Base-by-base conservation (phyloP, 2,113 vertebrate genomes). In the Otus sunia region DNA sequence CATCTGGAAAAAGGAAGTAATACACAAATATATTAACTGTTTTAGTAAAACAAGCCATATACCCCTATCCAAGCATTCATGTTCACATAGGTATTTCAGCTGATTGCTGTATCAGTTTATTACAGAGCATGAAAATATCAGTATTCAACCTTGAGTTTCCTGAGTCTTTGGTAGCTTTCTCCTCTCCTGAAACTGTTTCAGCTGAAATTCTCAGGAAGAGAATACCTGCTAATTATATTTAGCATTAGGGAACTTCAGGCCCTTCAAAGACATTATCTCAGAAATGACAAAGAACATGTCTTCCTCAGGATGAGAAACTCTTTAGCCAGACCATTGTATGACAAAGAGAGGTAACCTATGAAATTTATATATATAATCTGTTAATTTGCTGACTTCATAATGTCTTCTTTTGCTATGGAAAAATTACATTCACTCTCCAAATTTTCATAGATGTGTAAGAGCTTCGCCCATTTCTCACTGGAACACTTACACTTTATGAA, bases 1-100 rank as follows among this genome's bases (percentile, higher is more conserved):
- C 99, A 98, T 99, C 99, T 99, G 96, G 11, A 97, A 97, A 79
- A 88, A 71, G 52, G 20, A 90, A 82, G 27, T 10, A 71, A 78
- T 36, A 37, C 34, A 87, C 17, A 86, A 67, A 45, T 26, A 74
- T 12, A 55, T 74, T 77, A 88, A 82, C 20, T 3, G 3, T 36
- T 66, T 79, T 30, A 72, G 13, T 73, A 62, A 76, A 92, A 88
- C 19, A 86, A 67, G 27, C 3, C 1, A 1, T 17, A n/a, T 30
- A 43, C 5, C 5, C 18, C 34, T 62, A 76, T 29, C 25, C 30
- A 86, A 41, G 7, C 4, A 30, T 49, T 55, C 20, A 62, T 13
- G 5, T 41, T 60, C 56, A 71, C 37, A 67, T 3, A 39, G 50
- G 77, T 67, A 76, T 49, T 34, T 78, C 27, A 92, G 11, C 2